A percentile compares a stretch with the other conserved stretches of the same genome.
These are phyloP conservation scores for Chinchilla lanigera DNA, from an alignment of 2,113 vertebrate genomes.

Conservation along the genomic window DNA sequence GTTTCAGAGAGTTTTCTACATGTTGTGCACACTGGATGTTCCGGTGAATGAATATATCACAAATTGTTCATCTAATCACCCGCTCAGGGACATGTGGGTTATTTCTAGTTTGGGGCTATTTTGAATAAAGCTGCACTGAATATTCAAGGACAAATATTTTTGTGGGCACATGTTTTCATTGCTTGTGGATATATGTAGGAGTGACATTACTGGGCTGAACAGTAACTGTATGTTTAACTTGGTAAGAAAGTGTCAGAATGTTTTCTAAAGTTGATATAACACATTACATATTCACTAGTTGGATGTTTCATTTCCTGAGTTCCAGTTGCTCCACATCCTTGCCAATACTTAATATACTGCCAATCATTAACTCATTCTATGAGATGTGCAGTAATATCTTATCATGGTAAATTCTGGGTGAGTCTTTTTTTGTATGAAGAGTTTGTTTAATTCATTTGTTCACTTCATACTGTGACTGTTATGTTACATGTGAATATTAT, in stretches of 20 bases:
- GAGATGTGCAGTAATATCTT: neutral
- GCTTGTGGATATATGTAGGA: neutral
- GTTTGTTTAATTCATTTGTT: neutral
- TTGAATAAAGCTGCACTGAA: conserved; percentile 10
- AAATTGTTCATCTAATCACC: neutral
- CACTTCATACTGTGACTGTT: neutral
- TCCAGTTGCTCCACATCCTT: neutral
- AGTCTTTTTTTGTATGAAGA: neutral
- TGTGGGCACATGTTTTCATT: conserved; percentile 1
- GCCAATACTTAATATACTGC: neutral
- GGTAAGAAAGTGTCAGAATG: neutral
- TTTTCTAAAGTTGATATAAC: neutral
- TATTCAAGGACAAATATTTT: neutral
- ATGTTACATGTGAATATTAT: neutral
- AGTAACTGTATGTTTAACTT: neutral
- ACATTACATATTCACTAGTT: neutral
- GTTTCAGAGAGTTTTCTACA: neutral
- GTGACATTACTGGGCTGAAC: neutral
- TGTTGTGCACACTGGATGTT: neutral
- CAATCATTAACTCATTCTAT: neutral
- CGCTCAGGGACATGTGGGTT: neutral
- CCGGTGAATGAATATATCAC: neutral
- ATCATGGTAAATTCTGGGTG: neutral
- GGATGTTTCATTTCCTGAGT: neutral
- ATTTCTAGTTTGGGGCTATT: neutral